A percentile compares a stretch with the other conserved stretches of the same genome.
Conservation (phyloP, 2,888 invertebrate species). For the Sinopyrophorus schimmeli region DNA sequence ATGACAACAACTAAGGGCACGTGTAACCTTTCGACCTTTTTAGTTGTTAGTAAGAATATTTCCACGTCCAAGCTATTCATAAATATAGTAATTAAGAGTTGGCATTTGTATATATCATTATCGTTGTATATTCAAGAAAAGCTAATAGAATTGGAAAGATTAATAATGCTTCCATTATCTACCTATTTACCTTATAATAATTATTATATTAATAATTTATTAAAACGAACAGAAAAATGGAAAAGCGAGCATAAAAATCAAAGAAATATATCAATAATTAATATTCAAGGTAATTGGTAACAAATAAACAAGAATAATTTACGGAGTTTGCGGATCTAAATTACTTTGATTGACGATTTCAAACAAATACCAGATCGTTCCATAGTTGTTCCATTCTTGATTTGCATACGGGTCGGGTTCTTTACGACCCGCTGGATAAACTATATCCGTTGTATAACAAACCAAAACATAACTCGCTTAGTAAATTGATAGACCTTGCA, state of each 20-base stretch:
- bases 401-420: constrained; percentile 25
- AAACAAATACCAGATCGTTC: constrained; percentile 17
- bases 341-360: constrained; percentile 37
- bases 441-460: constrained; percentile 19
- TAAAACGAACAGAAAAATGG: constrained; percentile 7
- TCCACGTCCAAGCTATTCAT: constrained; percentile 16
- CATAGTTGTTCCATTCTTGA: constrained; percentile 14
- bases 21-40: constrained; percentile 18
- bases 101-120: constrained; percentile 17
- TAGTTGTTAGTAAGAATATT: constrained; percentile 2
- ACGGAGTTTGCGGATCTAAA: constrained; percentile 39
- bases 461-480: constrained; percentile 31
- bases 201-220: background rate
- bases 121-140: no score
- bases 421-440: constrained; percentile 19
- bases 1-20: constrained; percentile 16
- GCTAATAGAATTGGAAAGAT: no score
- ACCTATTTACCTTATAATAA: no score
- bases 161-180: no score
- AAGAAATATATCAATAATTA: constrained; percentile 32
- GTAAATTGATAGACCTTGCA: constrained; percentile 32
- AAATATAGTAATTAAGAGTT: constrained; percentile 15
- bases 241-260: constrained; percentile 9
- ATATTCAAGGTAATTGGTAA: constrained; percentile 37
- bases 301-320: constrained; percentile 37